phyloP scores from a whole-genome alignment of 1,140 invertebrate species.

The Tribolium madens region DNA sequence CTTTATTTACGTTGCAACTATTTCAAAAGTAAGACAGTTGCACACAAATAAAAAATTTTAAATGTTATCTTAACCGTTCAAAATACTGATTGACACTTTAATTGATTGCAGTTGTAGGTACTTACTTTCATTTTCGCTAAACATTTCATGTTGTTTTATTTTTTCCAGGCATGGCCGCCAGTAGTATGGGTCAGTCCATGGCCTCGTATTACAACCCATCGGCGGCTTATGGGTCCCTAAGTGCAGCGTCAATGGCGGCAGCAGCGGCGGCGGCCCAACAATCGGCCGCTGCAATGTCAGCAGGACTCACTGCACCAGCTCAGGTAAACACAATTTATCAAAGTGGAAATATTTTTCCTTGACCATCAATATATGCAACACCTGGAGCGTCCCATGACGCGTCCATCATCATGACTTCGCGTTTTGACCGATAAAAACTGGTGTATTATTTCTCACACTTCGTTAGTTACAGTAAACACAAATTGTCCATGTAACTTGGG shows the following conservation, averaged over 20 bases:
- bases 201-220: constrained; percentile 74
- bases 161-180: constrained; percentile 70
- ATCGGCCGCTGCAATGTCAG: constrained; percentile 72
- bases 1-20: neutral
- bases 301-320: constrained; percentile 69
- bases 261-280: constrained; percentile 75
- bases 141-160: too few relatives aligned
- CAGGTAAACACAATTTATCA: constrained; percentile 67
- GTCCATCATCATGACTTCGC: constrained; percentile 52
- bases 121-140: constrained; percentile 57
- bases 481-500: constrained; percentile 52
- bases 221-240: constrained; percentile 74
- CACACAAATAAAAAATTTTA: neutral
- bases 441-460: constrained; percentile 62
- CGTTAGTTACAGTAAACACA: constrained; percentile 62
- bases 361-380: constrained; percentile 38
- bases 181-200: constrained; percentile 73
- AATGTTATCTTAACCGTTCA: neutral
- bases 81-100: neutral
- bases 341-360: constrained; percentile 26
- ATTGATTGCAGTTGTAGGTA: too few relatives aligned
- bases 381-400: constrained; percentile 51
- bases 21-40: neutral
- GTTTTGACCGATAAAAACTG: constrained; percentile 51
- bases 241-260: constrained; percentile 74